Evolutionary conservation across 2,113 vertebrate species (phyloP).

Genomic region (zebrafish (Danio rerio)): DNA sequence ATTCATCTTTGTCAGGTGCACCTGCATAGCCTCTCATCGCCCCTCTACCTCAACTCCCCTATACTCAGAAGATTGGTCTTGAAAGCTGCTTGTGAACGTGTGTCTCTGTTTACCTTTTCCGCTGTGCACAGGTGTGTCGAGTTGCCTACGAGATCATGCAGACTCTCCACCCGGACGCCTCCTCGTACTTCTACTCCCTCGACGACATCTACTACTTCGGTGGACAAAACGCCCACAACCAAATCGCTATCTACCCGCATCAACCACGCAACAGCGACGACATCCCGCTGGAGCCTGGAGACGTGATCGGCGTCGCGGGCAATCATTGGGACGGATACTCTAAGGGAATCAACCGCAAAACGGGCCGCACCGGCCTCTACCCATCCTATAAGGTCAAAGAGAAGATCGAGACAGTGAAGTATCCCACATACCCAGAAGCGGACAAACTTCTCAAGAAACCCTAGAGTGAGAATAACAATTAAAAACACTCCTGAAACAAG

Average conservation of each 20-base stretch:
- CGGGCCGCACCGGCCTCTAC: conserved; percentile 87
- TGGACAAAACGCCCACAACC: conserved; percentile 90
- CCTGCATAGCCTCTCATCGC: conserved; percentile 6
- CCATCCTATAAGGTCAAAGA: conserved; percentile 92
- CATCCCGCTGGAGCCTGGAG: conserved; percentile 87
- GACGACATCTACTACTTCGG: conserved; percentile 94
- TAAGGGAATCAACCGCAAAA: conserved; percentile 88
- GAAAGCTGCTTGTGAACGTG: conserved; percentile 4
- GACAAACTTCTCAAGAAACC: conserved; percentile 77
- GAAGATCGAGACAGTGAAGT: conserved; percentile 89
- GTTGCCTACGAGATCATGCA: conserved; percentile 95
- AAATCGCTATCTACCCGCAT: conserved; percentile 86
- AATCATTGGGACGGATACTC: conserved; percentile 93
- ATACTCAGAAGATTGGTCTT: not conserved
- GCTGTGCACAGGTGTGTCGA: conserved; percentile 82
- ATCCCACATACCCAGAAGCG: conserved; percentile 87
- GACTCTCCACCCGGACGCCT: conserved; percentile 88
- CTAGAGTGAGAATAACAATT: conserved; percentile 29
- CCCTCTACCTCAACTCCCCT: not conserved
- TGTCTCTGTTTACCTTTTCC: not conserved
- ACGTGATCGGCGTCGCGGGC: conserved; percentile 88
- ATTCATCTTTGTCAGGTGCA: conserved; percentile 30
- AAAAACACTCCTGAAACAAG: conserved; percentile 18
- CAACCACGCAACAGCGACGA: conserved; percentile 83
- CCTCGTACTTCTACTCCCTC: conserved; percentile 85